Evolutionary conservation across 2,113 vertebrate species (phyloP).

Genomic region (Edolisoma coerulescens): DNA sequence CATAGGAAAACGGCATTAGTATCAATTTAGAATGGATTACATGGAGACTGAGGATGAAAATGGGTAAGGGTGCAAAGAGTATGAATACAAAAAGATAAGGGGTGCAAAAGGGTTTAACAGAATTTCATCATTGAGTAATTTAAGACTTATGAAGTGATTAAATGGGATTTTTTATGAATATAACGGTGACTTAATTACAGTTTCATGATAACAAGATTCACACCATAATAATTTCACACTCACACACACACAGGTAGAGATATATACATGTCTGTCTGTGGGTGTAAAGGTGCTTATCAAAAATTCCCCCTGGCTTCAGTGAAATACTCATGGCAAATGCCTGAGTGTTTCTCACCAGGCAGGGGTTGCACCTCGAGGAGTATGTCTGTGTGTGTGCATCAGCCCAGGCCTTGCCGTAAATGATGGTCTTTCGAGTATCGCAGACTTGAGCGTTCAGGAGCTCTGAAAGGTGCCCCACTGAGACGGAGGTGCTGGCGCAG

Average conservation of each 20-base stretch:
- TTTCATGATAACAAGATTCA: background rate
- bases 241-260: background rate
- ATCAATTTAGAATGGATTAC: background rate
- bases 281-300: background rate
- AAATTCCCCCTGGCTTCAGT: no score
- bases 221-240: background rate
- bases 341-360: background rate
- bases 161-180: background rate
- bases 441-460: rapidly evolving
- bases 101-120: background rate
- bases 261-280: no score
- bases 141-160: background rate
- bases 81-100: background rate
- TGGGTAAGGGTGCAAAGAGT: background rate
- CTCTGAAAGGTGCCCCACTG: background rate
- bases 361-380: background rate
- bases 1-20: background rate
- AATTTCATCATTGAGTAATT: background rate
- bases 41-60: background rate
- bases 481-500: background rate
- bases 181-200: background rate
- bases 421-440: rapidly evolving
- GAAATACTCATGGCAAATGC: background rate
- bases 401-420: rapidly evolving
- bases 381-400: background rate